Base-by-base conservation (phyloP, 2,797 vertebrate species). In the Rhabdophis nuchalis region DNA sequence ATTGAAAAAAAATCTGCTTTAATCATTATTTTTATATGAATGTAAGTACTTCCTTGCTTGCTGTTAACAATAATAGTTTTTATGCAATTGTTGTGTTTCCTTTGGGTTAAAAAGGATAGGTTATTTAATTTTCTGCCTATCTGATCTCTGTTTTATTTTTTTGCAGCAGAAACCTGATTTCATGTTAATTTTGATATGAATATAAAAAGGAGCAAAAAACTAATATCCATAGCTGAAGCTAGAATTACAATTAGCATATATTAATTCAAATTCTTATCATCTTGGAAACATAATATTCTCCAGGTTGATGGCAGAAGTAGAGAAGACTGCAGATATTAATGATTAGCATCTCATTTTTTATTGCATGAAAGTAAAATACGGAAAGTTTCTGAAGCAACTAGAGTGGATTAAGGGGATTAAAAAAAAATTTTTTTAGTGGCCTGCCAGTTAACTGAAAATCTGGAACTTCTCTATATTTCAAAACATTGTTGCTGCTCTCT, bases 161-260 rank as follows among this genome's bases (percentile, higher is more conserved):
- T 12, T 85, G 5, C 46, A 93, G 86, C 90, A 82, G 13, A n/a
- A 25, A 46, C 27, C 16, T 88, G 29, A 68, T 61, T 85, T 46
- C 8, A 32, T 93, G 46, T 86, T 82, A 82, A 93, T 90, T 88
- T 88, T 41, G 54, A 85, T 93, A 57, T 68, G 54, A 90, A 85
- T 90, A 20, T 88, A 53, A 41, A 72, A 88, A 87, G 58, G n/a
- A 85, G 27, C 85, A 50, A 64, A 85, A 88, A 88, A n/a, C 68
- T 27, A 88, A 85, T 90, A 90, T 68, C 36, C 50, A 36, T 29
- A 20, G 54, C 90, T 89, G n/a, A 64, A 90, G 58, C 27, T 88
- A 64, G 85, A 85, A 93, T 92, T 93, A 93, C 58, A 90, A 85
- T 90, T 90, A 88, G 58, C 41, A 68, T 88, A 58, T 85, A 92